Percentiles rank a stretch among this genome's conserved stretches.
These are phyloP conservation scores for Caenorhabditis briggsae DNA, from an alignment of 1,140 invertebrate species.

Conservation along the genomic window DNA sequence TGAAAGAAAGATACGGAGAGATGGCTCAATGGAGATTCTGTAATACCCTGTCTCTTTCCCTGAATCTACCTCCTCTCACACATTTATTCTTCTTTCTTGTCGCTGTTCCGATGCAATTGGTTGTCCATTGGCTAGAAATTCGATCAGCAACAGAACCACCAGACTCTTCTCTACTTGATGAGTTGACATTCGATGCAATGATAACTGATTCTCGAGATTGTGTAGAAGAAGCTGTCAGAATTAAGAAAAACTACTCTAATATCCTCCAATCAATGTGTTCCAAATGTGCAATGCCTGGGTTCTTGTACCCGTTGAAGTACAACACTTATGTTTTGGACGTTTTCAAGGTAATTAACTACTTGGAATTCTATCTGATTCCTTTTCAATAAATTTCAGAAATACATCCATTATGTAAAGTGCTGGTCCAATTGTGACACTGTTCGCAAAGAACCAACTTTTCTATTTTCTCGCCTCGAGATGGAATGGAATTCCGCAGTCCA, in stretches of 20 bases:
- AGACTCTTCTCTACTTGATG: conserved; percentile 32
- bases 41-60: not conserved
- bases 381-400: not conserved
- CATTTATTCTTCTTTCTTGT: conserved; percentile 58
- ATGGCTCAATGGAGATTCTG: conserved; percentile 45
- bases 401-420: conserved; percentile 36
- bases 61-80: conserved; percentile 52
- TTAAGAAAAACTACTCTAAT: conserved; percentile 36
- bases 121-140: conserved; percentile 56
- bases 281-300: conserved; percentile 43
- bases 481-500: conserved; percentile 32
- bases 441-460: conserved; percentile 5
- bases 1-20: conserved; percentile 49
- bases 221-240: conserved; percentile 57
- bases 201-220: conserved; percentile 60
- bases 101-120: conserved; percentile 47
- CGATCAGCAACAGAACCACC: conserved; percentile 17
- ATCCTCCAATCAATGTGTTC: conserved; percentile 51
- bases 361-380: not conserved
- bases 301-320: conserved; percentile 34
- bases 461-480: conserved; percentile 35
- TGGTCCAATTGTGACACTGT: conserved; percentile 35
- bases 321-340: conserved; percentile 55
- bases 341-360: conserved; percentile 11
- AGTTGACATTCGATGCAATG: conserved; percentile 53